Conservation (phyloP, 2,113 vertebrate genomes). For the Gorsachius goisagi region DNA sequence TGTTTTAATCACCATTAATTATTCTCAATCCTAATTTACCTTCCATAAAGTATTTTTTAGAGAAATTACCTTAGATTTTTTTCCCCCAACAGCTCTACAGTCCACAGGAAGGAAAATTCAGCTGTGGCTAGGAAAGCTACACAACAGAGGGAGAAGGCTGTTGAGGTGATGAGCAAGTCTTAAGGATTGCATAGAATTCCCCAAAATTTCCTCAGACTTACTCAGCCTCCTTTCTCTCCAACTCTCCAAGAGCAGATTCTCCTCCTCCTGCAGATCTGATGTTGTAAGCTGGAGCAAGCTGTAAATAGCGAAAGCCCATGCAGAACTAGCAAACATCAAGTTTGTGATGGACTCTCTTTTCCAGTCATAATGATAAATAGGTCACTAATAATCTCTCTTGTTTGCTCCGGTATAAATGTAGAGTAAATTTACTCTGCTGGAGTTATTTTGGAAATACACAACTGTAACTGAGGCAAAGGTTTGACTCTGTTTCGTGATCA, state of each 20-base stretch:
- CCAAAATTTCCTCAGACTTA: not conserved
- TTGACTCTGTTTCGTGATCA: not conserved
- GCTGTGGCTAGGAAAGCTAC: not conserved
- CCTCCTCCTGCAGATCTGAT: not conserved
- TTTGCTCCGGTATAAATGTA: not conserved
- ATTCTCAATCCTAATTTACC: not conserved
- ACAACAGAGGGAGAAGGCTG: accelerated
- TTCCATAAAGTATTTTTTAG: not conserved
- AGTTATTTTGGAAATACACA: not conserved
- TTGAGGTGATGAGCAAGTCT: not conserved
- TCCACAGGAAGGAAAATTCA: not conserved
- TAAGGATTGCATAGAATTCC: not conserved
- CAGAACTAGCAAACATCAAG: not conserved
- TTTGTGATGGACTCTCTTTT: not conserved
- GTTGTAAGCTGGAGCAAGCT: not conserved
- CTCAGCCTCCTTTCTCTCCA: not conserved
- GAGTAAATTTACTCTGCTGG: not conserved
- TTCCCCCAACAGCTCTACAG: not conserved
- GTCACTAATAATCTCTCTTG: not conserved
- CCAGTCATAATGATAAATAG: not conserved
- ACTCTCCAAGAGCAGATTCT: not conserved
- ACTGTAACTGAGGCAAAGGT: not conserved
- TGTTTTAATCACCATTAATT: not conserved
- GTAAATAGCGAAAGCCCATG: not conserved
- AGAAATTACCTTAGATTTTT: not conserved